A percentile compares a stretch with the other conserved stretches of the same genome.
phyloP scores from a whole-genome alignment of 2,797 vertebrate genomes.

The Morelia viridis region DNA sequence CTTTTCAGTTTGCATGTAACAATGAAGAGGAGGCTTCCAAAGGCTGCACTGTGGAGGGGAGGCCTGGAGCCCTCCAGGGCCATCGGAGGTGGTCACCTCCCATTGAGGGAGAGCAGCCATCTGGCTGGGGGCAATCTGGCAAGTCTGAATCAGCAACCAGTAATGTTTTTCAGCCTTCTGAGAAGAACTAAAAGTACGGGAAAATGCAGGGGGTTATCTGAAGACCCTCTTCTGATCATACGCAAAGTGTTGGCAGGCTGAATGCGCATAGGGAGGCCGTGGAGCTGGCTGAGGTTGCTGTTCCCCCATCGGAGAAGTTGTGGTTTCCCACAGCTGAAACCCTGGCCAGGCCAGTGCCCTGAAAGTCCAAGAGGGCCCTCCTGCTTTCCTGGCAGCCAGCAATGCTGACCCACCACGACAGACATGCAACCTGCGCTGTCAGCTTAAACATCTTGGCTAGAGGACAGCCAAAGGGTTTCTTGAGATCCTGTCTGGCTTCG shows the following conservation, averaged over 20 bases:
- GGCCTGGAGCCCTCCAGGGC: neutral
- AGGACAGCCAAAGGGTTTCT: neutral
- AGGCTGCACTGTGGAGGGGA: neutral
- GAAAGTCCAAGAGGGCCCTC: neutral
- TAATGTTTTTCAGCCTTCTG: neutral
- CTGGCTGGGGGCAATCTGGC: neutral
- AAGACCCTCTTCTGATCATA: neutral
- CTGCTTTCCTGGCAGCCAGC: neutral
- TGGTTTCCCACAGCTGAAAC: neutral
- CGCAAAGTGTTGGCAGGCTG: fast-evolving
- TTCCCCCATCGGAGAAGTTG: neutral
- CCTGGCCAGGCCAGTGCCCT: fast-evolving
- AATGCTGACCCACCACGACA: neutral
- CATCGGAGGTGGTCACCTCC: neutral
- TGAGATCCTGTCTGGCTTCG: too few relatives aligned
- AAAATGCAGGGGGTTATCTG: too few relatives aligned
- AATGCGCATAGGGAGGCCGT: neutral
- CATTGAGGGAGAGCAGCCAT: neutral
- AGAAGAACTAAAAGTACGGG: fast-evolving
- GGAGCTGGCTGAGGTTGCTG: neutral
- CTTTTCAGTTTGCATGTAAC: neutral
- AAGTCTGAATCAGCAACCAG: neutral
- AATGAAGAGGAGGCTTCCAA: neutral
- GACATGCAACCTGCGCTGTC: neutral
- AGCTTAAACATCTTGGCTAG: neutral